Base-by-base conservation (phyloP, 2,888 invertebrate species). In the Cistogaster globosa region DNA sequence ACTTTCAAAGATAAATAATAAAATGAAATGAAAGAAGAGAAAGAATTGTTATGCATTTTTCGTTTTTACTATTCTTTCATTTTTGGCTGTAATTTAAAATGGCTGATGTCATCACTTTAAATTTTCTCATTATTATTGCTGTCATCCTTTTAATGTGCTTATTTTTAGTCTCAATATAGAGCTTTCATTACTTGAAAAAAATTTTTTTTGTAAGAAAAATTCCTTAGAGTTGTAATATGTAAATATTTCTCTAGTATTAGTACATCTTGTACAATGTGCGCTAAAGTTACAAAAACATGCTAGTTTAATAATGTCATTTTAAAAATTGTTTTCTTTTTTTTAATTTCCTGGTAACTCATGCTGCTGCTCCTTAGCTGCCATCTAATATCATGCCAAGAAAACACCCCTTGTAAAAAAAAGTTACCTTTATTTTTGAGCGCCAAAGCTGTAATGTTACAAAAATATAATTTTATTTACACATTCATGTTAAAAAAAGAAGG, bases 281-380 rank as follows among this genome's bases (percentile, higher is more conserved):
- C 32, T n/a, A 14, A 42, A 26, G 45, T 7, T 11, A 87, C 87
- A 88, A 88, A 89, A 87, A 89, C 88, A 90, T 88, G 88, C 87
- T 88, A 89, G 89, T 90, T 90, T 90, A 90, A 90, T 90, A 90
- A 89, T 88, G 89, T 90, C 88, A 90, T 89, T 89, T 90, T 84
- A 89, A 87, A 90, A 89, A 89, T 89, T 89, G 89, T 88, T 88
- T 88, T 88, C 26, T 90, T 90, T 89, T 90, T 89, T 87, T 88
- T 87, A 89, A 88, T 88, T 87, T 90, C 62, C n/a, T 38, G 20
- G 20, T 38, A 48, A 48, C 16, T 51, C 55, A 57, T 63, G 32
- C 77, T 42, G 32, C 77, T 42, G 18, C 20, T 32, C 2, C 5
- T 38, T 14, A 55, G 20, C 22, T 7, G 51, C 12, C 67, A 18